Percentiles rank a stretch among this genome's conserved stretches.
These are phyloP conservation scores for Fragum sueziense DNA, from an alignment of 2,888 invertebrate species.

Conservation along the genomic window DNA sequence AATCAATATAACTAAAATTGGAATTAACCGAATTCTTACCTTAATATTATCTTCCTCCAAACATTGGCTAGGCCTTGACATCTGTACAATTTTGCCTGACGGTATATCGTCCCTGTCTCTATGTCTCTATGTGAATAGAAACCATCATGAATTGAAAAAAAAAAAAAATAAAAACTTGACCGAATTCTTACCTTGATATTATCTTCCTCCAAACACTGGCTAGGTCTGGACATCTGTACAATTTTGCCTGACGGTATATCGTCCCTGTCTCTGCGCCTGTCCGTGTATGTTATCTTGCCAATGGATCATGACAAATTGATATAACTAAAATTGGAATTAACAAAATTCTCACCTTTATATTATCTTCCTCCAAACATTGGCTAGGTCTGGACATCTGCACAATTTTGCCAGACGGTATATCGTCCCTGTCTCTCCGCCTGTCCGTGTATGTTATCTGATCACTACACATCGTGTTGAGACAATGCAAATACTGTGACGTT, in stretches of 20 bases:
- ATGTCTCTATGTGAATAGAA: too few species aligned
- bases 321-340: too few species aligned
- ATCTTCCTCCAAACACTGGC: conserved; percentile 42
- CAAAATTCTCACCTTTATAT: conserved; percentile 43
- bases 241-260: conserved; percentile 48
- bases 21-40: too few species aligned
- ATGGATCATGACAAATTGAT: too few species aligned
- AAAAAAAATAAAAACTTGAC: too few species aligned
- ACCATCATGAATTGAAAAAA: too few species aligned
- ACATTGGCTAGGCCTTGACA: conserved; percentile 42
- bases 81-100: conserved; percentile 46
- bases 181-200: conserved; percentile 46
- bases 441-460: conserved; percentile 44
- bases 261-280: conserved; percentile 36
- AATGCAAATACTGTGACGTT: conserved; percentile 33
- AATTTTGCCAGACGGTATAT: conserved; percentile 42
- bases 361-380: conserved; percentile 42
- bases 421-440: conserved; percentile 36
- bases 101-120: conserved; percentile 40
- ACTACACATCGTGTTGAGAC: conserved; percentile 43
- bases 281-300: conserved; percentile 38
- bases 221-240: conserved; percentile 47
- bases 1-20: too few species aligned
- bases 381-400: conserved; percentile 49
- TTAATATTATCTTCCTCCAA: conserved; percentile 48